phyloP scores from a whole-genome alignment of 2,888 invertebrate species.

The Melipona beecheii region DNA sequence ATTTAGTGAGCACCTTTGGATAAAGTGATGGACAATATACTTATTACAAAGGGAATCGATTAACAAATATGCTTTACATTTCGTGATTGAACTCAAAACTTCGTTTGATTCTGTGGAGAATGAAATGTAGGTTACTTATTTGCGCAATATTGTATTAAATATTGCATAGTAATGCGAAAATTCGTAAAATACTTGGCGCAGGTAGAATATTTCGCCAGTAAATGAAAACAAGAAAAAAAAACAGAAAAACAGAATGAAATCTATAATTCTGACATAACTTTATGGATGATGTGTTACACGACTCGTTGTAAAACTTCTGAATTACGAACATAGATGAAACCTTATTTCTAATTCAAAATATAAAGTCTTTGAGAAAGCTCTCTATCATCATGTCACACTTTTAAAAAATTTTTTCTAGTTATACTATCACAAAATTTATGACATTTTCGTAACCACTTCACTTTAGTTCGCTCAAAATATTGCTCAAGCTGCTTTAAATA shows the following conservation, averaged over 20 bases:
- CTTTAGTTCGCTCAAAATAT: slow-evolving; percentile 52
- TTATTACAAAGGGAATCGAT: slow-evolving; percentile 67
- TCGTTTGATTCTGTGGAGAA: slow-evolving; percentile 56
- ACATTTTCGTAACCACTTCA: slow-evolving; percentile 50
- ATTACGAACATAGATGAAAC: slow-evolving; percentile 47
- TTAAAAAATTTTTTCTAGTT: slow-evolving; percentile 47
- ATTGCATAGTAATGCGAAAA: slow-evolving; percentile 59
- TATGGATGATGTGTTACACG: slow-evolving; percentile 58
- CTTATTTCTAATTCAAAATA: slow-evolving; percentile 61
- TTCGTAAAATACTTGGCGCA: slow-evolving; percentile 56
- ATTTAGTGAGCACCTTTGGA: slow-evolving; percentile 71
- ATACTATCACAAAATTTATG: slow-evolving; percentile 60
- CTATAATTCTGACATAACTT: slow-evolving; percentile 58
- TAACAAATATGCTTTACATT: slow-evolving; percentile 71
- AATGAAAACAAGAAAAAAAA: slow-evolving; percentile 21
- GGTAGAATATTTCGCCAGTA: slow-evolving; percentile 65
- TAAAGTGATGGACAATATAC: slow-evolving; percentile 67
- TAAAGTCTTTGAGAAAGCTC: slow-evolving; percentile 62
- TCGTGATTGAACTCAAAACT: slow-evolving; percentile 63
- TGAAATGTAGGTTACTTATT: slow-evolving; percentile 66
- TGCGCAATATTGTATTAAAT: slow-evolving; percentile 59
- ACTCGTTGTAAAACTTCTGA: slow-evolving; percentile 53
- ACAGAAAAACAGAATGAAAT: slow-evolving; percentile 31
- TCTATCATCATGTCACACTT: slow-evolving; percentile 50
- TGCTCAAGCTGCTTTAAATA: slow-evolving; percentile 62